Evolutionary conservation across 2,888 invertebrate genomes (phyloP), one percentile per base, ranked within the genome.

Genomic region (Eugnorisma glareosa): DNA sequence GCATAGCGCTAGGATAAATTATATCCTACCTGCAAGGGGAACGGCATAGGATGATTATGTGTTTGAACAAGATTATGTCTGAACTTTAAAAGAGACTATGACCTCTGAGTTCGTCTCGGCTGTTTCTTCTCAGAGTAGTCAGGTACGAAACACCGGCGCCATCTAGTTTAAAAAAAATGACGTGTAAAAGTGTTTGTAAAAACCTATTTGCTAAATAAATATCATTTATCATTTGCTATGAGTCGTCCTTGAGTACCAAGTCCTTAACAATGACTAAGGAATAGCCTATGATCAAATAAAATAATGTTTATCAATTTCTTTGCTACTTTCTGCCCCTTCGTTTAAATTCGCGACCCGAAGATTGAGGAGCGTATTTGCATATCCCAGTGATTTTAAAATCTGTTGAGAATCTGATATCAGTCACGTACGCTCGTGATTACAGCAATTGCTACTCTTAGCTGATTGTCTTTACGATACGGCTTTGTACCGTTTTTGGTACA

Each of bases 321-420:
- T 28, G 31, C 31, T 66, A 10, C 13, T 37, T 35, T 43, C 2
- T 21, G 4, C 11, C 48, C 18, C 69, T 54, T 74, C 40, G 15
- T 59, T 59, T 48, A 64, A 68, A 59, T 59, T 70, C 18, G 28
- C 37, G 63, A 57, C 18, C n/a, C 77, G 24, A 82, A 72, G 35
- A 76, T 73, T 67, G 59, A 69, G 45, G 57, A n/a, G 28, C 64
- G 24, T 28, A 75, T 83, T 84, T 68, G 70, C 75, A 86, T 83
- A 75, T 86, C 40, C 13, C 54, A 79, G 67, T 84, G 72, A 84
- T 79, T 86, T 83, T 73, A 79, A 75, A 83, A 86, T 86, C 79
- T 64, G 70, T 83, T 75, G 48, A 64, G 73, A 79, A 73, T 73
- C 79, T 76, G 71, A 79, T 86, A 75, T 75, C 54, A 28, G 66